These are phyloP conservation scores for Hemichromis elongatus DNA, from an alignment of 2,113 vertebrate genomes.

Conservation along the genomic window DNA sequence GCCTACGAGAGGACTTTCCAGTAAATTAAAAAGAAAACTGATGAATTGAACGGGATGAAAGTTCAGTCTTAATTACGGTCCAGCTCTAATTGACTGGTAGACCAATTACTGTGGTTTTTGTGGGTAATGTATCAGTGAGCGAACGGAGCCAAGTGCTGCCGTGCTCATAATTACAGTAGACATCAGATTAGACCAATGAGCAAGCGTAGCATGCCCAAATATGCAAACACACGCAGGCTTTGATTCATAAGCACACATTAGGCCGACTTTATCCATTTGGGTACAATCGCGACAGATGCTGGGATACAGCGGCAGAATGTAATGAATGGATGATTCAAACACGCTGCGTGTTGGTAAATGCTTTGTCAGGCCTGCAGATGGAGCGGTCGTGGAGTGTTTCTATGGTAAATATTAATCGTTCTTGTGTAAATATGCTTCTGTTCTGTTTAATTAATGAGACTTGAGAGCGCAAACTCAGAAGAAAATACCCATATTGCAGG, in stretches of 20 bases:
- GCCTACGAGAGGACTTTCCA: slow-evolving; percentile 10
- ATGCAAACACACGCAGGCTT: neutral
- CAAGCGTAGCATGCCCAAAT: neutral
- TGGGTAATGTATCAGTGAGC: slow-evolving; percentile 25
- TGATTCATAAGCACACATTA: slow-evolving; percentile 37
- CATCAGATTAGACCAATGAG: slow-evolving; percentile 44
- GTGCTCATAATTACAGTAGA: slow-evolving; percentile 35
- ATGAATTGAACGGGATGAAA: slow-evolving; percentile 33
- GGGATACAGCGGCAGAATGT: neutral
- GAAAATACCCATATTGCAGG: neutral
- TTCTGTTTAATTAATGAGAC: slow-evolving; percentile 31
- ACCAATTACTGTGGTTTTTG: slow-evolving; percentile 52
- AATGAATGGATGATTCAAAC: slow-evolving; percentile 20
- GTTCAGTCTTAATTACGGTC: slow-evolving; percentile 56
- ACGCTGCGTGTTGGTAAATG: neutral
- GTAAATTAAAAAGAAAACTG: slow-evolving; percentile 28
- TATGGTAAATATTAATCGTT: slow-evolving; percentile 25
- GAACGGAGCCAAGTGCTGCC: neutral
- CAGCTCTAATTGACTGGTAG: slow-evolving; percentile 54
- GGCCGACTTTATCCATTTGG: slow-evolving; percentile 2
- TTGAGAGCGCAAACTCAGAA: neutral
- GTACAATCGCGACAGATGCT: neutral
- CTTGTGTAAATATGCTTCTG: slow-evolving; percentile 22
- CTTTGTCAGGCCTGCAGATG: slow-evolving; percentile 5
- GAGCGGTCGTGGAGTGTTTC: neutral